phyloP scores from a whole-genome alignment of 2,113 vertebrate genomes.

The Albula glossodonta region DNA sequence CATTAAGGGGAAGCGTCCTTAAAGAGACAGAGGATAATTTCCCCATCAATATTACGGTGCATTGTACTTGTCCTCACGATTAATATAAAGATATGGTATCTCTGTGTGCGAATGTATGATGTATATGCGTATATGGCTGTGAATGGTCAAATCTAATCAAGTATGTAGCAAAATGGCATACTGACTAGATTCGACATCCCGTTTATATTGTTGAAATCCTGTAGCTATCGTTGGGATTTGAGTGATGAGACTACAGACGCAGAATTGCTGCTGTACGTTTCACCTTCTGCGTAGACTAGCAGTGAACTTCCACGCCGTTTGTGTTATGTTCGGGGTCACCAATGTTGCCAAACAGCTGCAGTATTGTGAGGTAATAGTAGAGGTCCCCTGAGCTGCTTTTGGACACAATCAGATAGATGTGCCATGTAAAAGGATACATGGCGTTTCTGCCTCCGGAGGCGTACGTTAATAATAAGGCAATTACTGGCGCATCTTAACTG shows the following conservation, averaged over 20 bases:
- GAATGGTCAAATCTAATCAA: not conserved
- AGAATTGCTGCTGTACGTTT: not conserved
- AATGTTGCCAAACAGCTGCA: constrained; percentile 71
- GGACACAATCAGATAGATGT: constrained; percentile 41
- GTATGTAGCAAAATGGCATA: not conserved
- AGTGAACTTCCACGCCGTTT: constrained; percentile 57
- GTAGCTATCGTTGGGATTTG: not conserved
- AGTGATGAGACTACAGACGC: not conserved
- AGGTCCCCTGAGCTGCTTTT: constrained; percentile 61
- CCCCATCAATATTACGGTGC: not conserved
- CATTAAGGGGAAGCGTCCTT: constrained; percentile 33
- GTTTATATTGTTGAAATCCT: not conserved
- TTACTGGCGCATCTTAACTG: constrained; percentile 5
- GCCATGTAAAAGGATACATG: constrained; percentile 10
- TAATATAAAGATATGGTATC: not conserved
- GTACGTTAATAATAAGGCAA: constrained; percentile 13
- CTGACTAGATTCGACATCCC: not conserved
- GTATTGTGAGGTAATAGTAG: constrained; percentile 63
- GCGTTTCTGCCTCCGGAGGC: not conserved
- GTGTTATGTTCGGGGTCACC: constrained; percentile 60
- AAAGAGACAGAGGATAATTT: constrained; percentile 30
- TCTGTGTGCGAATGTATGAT: not conserved
- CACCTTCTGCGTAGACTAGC: constrained; percentile 12
- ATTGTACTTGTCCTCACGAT: not conserved
- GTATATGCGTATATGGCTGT: not conserved